Percentiles rank a stretch among this genome's conserved stretches.
These are phyloP conservation scores for Morone chrysops DNA, from an alignment of 2,113 vertebrate species.

Conservation along the genomic window DNA sequence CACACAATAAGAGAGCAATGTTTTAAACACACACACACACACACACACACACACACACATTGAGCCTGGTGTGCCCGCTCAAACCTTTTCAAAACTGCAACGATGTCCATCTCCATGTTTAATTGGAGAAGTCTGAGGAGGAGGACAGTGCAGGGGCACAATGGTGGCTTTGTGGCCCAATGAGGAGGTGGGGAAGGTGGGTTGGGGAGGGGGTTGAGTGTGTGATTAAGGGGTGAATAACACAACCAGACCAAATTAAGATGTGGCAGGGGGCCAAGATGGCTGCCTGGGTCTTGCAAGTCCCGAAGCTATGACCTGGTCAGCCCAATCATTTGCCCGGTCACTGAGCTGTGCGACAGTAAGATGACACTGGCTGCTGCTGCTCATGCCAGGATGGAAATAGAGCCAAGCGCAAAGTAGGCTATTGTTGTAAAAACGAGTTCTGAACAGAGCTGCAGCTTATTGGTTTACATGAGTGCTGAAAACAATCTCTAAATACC, in stretches of 20 bases:
- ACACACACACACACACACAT: conserved; percentile 13
- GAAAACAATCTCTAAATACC: conserved; percentile 27
- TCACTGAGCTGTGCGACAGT: conserved; percentile 48
- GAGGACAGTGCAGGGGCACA: conserved; percentile 82
- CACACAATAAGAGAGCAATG: conserved; percentile 17
- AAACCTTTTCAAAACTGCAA: conserved; percentile 60
- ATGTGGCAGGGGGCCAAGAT: conserved; percentile 85
- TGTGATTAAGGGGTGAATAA: conserved; percentile 58
- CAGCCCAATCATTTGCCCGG: conserved; percentile 55
- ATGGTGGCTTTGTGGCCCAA: conserved; percentile 90
- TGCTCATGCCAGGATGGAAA: conserved; percentile 48
- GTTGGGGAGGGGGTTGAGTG: not conserved
- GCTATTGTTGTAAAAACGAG: conserved; percentile 43
- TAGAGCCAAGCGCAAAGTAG: conserved; percentile 31
- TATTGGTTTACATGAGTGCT: conserved; percentile 31
- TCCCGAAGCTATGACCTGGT: conserved; percentile 57
- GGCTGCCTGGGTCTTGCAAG: conserved; percentile 81
- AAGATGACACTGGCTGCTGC: conserved; percentile 72
- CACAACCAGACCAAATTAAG: conserved; percentile 88
- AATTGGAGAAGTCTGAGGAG: conserved; percentile 86
- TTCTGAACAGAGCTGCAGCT: conserved; percentile 36
- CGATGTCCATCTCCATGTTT: conserved; percentile 85
- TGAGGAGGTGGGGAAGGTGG: conserved; percentile 68
- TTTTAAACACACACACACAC: conserved; percentile 1
- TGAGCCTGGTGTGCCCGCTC: conserved; percentile 36